Conservation (phyloP, 2,113 vertebrate species). For the Irena cyanogastra region DNA sequence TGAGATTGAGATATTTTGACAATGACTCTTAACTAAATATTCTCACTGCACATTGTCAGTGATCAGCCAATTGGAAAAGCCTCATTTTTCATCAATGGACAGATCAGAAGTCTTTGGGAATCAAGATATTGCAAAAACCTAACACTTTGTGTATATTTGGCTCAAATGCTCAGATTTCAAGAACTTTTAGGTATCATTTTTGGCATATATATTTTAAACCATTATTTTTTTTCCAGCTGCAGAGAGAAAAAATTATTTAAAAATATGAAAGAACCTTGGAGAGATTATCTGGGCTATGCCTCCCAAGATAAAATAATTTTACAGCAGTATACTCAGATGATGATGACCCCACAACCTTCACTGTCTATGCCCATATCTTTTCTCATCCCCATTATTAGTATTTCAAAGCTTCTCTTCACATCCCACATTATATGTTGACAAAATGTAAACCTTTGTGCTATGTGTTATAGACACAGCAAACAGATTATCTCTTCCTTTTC, state of each 20-base stretch:
- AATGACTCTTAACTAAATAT: background rate
- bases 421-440: background rate
- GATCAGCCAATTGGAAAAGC: background rate
- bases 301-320: background rate
- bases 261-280: background rate
- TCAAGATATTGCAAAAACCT: background rate
- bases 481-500: background rate
- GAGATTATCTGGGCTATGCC: background rate
- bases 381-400: background rate
- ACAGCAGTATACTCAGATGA: background rate
- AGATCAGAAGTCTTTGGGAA: background rate
- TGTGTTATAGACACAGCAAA: background rate
- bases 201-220: background rate
- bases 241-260: background rate
- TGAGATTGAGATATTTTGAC: conserved; percentile 52
- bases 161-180: background rate
- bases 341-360: background rate
- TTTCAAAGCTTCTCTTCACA: background rate
- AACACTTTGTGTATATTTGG: background rate
- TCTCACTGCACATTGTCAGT: background rate
- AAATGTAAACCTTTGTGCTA: background rate
- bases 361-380: background rate
- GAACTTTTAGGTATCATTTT: background rate
- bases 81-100: background rate
- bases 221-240: background rate